Evolutionary conservation across 2,888 invertebrate genomes (phyloP).

Genomic region (Agonopterix alstromeriana): DNA sequence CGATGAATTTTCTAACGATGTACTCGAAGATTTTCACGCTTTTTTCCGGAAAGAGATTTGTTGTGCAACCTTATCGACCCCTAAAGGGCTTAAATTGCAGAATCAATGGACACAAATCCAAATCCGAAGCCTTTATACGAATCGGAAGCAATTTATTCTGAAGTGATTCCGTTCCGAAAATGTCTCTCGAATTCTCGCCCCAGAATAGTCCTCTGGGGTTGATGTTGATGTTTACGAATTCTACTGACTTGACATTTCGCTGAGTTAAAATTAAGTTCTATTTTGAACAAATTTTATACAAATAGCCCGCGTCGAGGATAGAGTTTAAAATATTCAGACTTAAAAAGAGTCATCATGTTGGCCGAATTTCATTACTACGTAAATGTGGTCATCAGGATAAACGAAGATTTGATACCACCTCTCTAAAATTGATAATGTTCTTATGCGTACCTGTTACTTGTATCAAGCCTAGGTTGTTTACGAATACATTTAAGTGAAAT

Average conservation of each 20-base stretch:
- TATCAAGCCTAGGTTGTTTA: not conserved
- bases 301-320: not conserved
- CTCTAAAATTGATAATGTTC: no score
- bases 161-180: slow-evolving; percentile 16
- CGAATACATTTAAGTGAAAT: not conserved
- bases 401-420: no score
- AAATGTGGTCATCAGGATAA: no score
- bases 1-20: not conserved
- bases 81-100: slow-evolving; percentile 6
- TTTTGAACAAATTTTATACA: not conserved
- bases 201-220: slow-evolving; percentile 8
- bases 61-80: slow-evolving; percentile 2
- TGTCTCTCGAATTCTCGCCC: slow-evolving; percentile 1
- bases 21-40: not conserved
- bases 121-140: slow-evolving; percentile 18
- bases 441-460: no score
- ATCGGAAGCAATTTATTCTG: slow-evolving; percentile 23
- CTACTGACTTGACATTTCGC: no score
- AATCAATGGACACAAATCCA: slow-evolving; percentile 16
- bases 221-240: slow-evolving; percentile 19
- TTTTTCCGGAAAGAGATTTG: not conserved
- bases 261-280: no score
- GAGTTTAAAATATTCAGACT: no score
- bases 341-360: no score
- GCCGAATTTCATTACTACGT: no score